Conservation (phyloP, 2,113 vertebrate species). For the Tetrax tetrax region DNA sequence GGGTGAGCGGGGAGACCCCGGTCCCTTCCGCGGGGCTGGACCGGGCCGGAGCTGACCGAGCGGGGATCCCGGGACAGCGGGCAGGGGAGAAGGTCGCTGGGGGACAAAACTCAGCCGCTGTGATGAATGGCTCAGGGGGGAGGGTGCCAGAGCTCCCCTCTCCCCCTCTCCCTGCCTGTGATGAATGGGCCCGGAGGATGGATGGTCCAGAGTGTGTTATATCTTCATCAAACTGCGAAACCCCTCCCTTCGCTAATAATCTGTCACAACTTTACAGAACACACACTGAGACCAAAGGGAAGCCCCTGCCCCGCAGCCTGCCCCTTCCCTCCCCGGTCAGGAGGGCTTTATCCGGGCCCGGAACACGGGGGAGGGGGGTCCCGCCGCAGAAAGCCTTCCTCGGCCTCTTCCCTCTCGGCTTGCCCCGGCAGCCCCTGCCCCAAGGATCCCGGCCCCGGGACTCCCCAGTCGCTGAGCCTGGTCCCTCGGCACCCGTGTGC, state of each 20-base stretch:
- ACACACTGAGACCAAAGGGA: constrained; percentile 65
- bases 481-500: background rate
- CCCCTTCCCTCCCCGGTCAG: constrained; percentile 64
- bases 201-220: constrained; percentile 44
- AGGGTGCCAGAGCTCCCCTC: background rate
- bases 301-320: constrained; percentile 30
- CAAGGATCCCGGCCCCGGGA: background rate
- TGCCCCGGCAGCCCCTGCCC: background rate
- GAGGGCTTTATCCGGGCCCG: constrained; percentile 40
- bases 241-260: constrained; percentile 70
- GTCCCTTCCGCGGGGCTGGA: background rate
- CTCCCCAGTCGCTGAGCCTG: background rate
- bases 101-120: background rate
- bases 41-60: background rate
- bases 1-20: background rate
- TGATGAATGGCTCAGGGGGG: constrained; percentile 9
- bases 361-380: background rate
- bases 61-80: background rate
- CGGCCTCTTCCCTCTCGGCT: background rate
- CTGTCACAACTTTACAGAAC: constrained; percentile 70
- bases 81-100: background rate
- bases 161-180: background rate
- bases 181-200: background rate
- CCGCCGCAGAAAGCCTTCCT: background rate
- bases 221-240: constrained; percentile 60